Conservation (phyloP, 2,888 invertebrate genomes). For the Periphyllus acericola region DNA sequence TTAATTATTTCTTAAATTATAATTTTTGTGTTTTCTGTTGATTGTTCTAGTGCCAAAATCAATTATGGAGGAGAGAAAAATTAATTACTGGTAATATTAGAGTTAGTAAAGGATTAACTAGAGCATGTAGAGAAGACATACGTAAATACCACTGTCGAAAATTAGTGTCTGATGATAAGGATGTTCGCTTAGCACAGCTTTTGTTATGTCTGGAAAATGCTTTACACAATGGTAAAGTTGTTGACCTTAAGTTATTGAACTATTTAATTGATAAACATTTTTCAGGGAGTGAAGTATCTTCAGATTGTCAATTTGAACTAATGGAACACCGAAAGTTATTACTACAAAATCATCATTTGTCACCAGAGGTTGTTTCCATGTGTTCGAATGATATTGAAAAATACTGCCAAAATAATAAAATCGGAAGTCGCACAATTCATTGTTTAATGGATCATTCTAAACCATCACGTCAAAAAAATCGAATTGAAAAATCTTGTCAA, state of each 20-base stretch:
- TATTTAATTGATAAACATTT: constrained; percentile 4
- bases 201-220: constrained; percentile 89
- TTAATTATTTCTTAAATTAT: neutral
- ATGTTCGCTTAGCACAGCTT: constrained; percentile 87
- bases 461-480: constrained; percentile 73
- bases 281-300: constrained; percentile 72
- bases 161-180: constrained; percentile 82
- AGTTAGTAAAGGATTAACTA: constrained; percentile 87
- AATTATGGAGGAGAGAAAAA: constrained; percentile 85
- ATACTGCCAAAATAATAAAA: constrained; percentile 79
- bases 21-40: neutral
- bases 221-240: constrained; percentile 74
- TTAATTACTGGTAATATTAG: constrained; percentile 90
- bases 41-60: constrained; percentile 76
- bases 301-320: constrained; percentile 89
- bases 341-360: constrained; percentile 92
- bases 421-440: constrained; percentile 91
- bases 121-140: constrained; percentile 91
- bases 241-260: neutral
- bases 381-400: constrained; percentile 86
- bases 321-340: constrained; percentile 88
- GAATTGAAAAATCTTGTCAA: constrained; percentile 78
- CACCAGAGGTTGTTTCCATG: constrained; percentile 89
- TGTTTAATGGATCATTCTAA: constrained; percentile 92
- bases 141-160: constrained; percentile 85